These are phyloP conservation scores for Ochropleura plecta DNA, from an alignment of 2,888 invertebrate genomes.

Conservation along the genomic window DNA sequence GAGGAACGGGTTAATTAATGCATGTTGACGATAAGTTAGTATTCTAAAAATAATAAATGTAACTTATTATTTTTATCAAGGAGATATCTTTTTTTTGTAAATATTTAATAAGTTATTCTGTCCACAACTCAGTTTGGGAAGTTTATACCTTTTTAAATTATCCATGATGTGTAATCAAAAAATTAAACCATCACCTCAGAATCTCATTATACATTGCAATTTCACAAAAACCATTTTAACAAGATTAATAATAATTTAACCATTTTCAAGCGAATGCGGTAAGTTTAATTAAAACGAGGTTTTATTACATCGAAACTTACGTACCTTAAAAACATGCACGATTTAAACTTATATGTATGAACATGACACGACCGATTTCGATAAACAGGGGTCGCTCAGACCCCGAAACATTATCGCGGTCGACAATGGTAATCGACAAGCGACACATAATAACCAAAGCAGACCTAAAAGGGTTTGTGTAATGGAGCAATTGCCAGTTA, in stretches of 20 bases:
- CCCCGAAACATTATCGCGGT: conserved; percentile 68
- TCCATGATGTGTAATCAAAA: neutral
- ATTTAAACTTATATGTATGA: conserved; percentile 28
- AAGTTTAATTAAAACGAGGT: conserved; percentile 42
- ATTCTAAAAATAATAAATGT: neutral
- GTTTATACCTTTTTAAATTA: neutral
- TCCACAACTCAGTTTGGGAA: neutral
- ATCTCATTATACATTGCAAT: conserved; percentile 14
- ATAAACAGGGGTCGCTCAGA: conserved; percentile 65
- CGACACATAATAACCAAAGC: conserved; percentile 76
- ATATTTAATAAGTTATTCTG: neutral
- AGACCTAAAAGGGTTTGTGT: conserved; percentile 77
- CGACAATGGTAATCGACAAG: conserved; percentile 78
- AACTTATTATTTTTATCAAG: neutral
- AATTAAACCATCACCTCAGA: neutral
- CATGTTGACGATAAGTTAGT: neutral
- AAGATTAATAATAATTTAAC: conserved; percentile 38
- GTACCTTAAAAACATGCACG: conserved; percentile 1
- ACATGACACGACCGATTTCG: conserved; percentile 53
- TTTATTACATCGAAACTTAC: neutral
- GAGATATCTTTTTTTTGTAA: neutral
- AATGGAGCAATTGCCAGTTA: conserved; percentile 82
- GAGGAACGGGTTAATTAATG: neutral
- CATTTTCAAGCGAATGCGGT: conserved; percentile 6
- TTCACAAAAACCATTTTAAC: conserved; percentile 24